Base-by-base conservation (phyloP, 2,888 invertebrate species). In the Schrankia costaestrigalis region DNA sequence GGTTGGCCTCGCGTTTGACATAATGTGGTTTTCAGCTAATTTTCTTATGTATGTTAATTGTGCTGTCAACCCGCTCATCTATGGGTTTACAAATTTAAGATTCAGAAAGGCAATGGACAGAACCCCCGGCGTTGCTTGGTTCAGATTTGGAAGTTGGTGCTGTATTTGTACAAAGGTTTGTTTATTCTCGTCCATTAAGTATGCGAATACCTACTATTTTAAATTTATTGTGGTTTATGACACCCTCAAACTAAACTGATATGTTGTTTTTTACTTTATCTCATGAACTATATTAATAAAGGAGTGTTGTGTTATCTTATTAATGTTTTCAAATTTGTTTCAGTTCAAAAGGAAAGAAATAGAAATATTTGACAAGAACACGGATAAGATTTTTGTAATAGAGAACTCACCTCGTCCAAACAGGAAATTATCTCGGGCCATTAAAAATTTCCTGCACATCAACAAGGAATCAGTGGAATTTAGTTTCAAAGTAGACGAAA, bases 41-140 rank as follows among this genome's bases (percentile, higher is more conserved):
- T 93, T 89, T 56, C 76, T 94, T 1, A 92, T 94, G 71, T 92
- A 92, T 50, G 57, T 91, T 2, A 94, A 93, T 70, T 91, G 93
- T 3, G 93, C 94, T 1, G 72, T 94, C 29, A 95, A 95, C 65
- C 95, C 95, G 0, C 71, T 95, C 0, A 92, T 95, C 39, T 95
- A 94, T 50, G 94, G 94, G 2, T 91, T 92, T 35, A 93, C 91
- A 6, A 94, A 94, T 59, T 90, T 91, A 15, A 90, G 92, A 51
- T 92, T 94, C 56, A 79, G 90, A 7, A 89, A 90, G 30, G 93
- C 93, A 8, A 92, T 94, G 73, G 89, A 89, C 55, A 70, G 80
- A 12, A 90, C 90, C 0, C 75, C 82, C 2, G 74, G 90, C 0
- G 64, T 89, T 2, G 80, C 88, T 11, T 86, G 86, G 61, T 79